Evolutionary conservation across 2,888 invertebrate species (phyloP), one percentile per base, ranked within the genome.

Genomic region (Calliphora vomitoria): DNA sequence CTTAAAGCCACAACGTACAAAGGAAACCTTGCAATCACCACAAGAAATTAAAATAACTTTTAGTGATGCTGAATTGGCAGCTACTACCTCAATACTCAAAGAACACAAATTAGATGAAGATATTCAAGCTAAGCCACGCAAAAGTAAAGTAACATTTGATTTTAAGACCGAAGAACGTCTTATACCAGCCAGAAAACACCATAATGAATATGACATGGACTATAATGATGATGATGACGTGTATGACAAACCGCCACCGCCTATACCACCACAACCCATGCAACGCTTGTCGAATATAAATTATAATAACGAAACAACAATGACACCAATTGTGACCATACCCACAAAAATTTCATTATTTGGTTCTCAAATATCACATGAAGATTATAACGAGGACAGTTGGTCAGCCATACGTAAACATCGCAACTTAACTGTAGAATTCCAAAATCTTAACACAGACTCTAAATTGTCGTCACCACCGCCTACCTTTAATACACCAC

Each of bases 361-460:
- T 79, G 90, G 91, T 58, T 89, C 89, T 3, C 92, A 91, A 62
- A 85, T 91, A 13, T 91, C 92, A 1, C 89, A 82, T 4, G 89
- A 89, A 10, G 89, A 90, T n/a, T 89, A 90, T 6, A 20, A 35
- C 18, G 85, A 86, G 11, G 93, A 94, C 80, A 95, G 94, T 79
- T 95, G 95, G 95, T 94, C 95, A 55, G 92, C 95, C 86, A 94
- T 95, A 87, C 94, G 94, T 0, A 94, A 95, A 82, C 95, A 95
- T 90, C 93, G 95, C 62, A 83, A 90, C 88, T 88, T 92, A 84
- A 92, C 91, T 90, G 94, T 90, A 92, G 94, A 90, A 92, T 89
- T 91, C 31, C 86, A 89, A 64, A 68, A 85, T 41, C 6, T 79
- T 60, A 20, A 60, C 1, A 75, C 80, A 69, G 86, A 64, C 15